phyloP scores from a whole-genome alignment of 2,113 vertebrate species.

The Polypterus bichir region DNA sequence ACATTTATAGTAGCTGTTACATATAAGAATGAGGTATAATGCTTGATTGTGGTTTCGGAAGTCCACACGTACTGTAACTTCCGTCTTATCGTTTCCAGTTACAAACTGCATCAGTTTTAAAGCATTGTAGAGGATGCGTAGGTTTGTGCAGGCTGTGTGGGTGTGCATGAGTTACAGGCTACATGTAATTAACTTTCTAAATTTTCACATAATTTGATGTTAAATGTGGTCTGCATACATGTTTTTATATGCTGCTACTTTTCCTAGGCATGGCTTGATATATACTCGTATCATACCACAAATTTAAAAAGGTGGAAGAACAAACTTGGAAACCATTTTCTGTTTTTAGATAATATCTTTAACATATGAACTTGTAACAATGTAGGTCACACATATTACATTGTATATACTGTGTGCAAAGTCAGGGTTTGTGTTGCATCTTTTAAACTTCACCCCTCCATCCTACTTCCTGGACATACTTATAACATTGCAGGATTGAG shows the following conservation, averaged over 20 bases:
- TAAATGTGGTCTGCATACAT: conserved; percentile 25
- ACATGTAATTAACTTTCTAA: conserved; percentile 33
- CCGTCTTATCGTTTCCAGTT: neutral
- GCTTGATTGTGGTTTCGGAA: conserved; percentile 34
- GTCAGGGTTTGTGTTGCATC: too few species aligned
- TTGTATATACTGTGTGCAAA: conserved; percentile 6
- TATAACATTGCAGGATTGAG: too few species aligned
- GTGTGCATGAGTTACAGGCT: conserved; percentile 41
- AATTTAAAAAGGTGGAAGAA: conserved; percentile 20
- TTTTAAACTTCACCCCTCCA: too few species aligned
- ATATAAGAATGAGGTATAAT: conserved; percentile 4
- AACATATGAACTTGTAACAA: conserved; percentile 26
- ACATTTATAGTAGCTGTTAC: conserved; percentile 19
- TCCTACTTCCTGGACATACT: too few species aligned
- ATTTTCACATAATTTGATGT: conserved; percentile 34
- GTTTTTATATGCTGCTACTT: neutral
- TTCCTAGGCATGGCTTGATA: neutral
- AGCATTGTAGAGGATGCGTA: conserved; percentile 28
- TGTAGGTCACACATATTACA: conserved; percentile 34
- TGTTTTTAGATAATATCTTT: conserved; percentile 43
- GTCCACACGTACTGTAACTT: conserved; percentile 27
- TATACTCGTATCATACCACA: neutral
- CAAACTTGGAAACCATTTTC: conserved; percentile 4
- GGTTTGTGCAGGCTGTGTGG: conserved; percentile 38
- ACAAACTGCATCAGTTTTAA: neutral